Evolutionary conservation across 2,113 vertebrate genomes (phyloP), one percentile per base, ranked within the genome.

Genomic region (Oncorhynchus gorbuscha): DNA sequence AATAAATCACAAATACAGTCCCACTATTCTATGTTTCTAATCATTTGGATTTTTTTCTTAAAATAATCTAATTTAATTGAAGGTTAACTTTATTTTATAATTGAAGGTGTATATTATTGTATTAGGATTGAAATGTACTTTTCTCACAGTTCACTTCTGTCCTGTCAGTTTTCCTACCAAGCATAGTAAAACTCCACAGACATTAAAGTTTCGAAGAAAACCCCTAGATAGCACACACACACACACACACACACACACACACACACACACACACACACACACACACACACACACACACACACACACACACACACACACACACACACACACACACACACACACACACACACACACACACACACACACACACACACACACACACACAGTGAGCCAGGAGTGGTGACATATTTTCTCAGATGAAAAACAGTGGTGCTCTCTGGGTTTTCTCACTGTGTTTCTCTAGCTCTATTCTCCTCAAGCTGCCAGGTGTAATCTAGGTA

Each of bases 381-480:
- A 55, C 51, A 55, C 51, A 45, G 39, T 24, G 68, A 69, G 66
- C 71, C 74, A 84, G 75, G 69, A 83, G 75, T 79, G 79, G 70
- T 69, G 55, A 32, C n/a, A 69, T 30, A 45, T 77, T 75, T 58
- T 30, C 71, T 67, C 70, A 65, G 82, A 89, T 80, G 73, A 80
- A 88, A 51, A 80, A 59, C 83, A 87, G 84, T 58, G 74, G 59
- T 69, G 72, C 61, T 81, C 72, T 71, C 79, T 88, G 82, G 74
- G 26, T 74, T 83, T 75, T 80, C 64, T 87, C 84, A 77, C 51
- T 13, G 45, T 72, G 61, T n/a, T 71, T n/a, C 79, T 79, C 76
- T 69, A 79, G 68, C 55, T 69, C 72, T 32, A 32, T 71, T 75
- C 72, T 51, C 70, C 65, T n/a, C 65, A 68, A 77, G 35, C 71